Evolutionary conservation across 2,888 invertebrate genomes (phyloP).

Genomic region (Nysson spinosus): DNA sequence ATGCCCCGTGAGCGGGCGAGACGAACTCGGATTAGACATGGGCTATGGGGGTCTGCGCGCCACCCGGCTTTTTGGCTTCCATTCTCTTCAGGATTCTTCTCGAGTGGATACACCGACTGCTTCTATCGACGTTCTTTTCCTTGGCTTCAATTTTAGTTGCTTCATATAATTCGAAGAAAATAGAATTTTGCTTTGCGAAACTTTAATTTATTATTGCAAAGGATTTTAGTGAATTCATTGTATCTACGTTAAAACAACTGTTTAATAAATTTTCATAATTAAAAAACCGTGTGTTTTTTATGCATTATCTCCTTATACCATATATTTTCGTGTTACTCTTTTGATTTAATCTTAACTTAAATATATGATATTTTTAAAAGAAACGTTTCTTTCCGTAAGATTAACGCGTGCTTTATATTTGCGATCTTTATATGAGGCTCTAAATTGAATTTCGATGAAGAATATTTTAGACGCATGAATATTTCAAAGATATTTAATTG

Average conservation of each 20-base stretch:
- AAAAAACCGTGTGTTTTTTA: too few relatives aligned
- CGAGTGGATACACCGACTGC: constrained; percentile 47
- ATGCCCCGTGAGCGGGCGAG: constrained; percentile 71
- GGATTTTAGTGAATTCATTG: too few relatives aligned
- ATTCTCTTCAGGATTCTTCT: constrained; percentile 45
- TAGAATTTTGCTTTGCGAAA: constrained; percentile 9
- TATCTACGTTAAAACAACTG: too few relatives aligned
- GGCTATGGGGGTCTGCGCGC: constrained; percentile 65
- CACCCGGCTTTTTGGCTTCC: constrained; percentile 67
- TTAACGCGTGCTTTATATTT: too few relatives aligned
- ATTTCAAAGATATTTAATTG: constrained; percentile 38
- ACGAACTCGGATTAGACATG: constrained; percentile 76
- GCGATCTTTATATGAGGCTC: too few relatives aligned
- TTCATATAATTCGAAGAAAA: not conserved
- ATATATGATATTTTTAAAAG: too few relatives aligned
- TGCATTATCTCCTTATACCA: too few relatives aligned
- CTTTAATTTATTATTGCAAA: too few relatives aligned
- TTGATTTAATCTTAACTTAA: constrained; percentile 18
- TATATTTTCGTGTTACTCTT: too few relatives aligned
- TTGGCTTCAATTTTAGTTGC: not conserved
- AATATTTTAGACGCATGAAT: constrained; percentile 18
- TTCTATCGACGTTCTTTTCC: constrained; percentile 12
- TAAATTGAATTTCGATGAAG: not conserved
- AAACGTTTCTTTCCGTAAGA: too few relatives aligned
- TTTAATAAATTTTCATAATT: too few relatives aligned